These are phyloP conservation scores for Nannobrachium achirus DNA, from an alignment of 2,113 vertebrate genomes.

Conservation along the genomic window DNA sequence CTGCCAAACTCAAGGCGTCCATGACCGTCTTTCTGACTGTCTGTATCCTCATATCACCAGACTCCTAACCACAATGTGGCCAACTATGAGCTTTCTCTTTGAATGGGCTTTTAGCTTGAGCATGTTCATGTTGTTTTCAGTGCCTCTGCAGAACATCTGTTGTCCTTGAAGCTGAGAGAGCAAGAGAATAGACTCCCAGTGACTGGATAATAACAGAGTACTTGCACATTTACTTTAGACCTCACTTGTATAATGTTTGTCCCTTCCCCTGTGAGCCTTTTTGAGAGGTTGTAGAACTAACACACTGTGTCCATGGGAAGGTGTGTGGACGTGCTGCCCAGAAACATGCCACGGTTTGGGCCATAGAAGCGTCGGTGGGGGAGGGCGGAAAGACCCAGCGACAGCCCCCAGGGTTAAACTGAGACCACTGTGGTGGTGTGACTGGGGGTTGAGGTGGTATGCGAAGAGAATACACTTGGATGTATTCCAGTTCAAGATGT, in stretches of 20 bases:
- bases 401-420: background rate
- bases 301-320: background rate
- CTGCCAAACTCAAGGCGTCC: constrained; percentile 1
- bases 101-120: constrained; percentile 39
- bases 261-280: background rate
- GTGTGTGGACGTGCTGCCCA: background rate
- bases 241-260: background rate
- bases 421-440: constrained; percentile 1
- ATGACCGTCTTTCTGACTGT: background rate
- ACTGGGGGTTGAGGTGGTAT: too few species aligned
- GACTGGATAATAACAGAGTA: constrained; percentile 17
- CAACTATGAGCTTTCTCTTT: constrained; percentile 16
- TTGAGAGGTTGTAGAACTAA: constrained; percentile 6
- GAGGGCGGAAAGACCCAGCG: background rate
- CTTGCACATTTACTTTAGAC: background rate
- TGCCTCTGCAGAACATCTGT: background rate
- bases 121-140: constrained; percentile 11
- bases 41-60: constrained; percentile 19
- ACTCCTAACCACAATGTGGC: background rate
- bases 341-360: background rate
- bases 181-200: constrained; percentile 13
- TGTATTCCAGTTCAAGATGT: background rate
- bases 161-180: constrained; percentile 1
- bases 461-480: background rate
- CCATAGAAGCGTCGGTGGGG: background rate